Percentiles rank a stretch among this genome's conserved stretches.
Conservation (phyloP, 2,113 vertebrate species). For the Mirza zaza region DNA sequence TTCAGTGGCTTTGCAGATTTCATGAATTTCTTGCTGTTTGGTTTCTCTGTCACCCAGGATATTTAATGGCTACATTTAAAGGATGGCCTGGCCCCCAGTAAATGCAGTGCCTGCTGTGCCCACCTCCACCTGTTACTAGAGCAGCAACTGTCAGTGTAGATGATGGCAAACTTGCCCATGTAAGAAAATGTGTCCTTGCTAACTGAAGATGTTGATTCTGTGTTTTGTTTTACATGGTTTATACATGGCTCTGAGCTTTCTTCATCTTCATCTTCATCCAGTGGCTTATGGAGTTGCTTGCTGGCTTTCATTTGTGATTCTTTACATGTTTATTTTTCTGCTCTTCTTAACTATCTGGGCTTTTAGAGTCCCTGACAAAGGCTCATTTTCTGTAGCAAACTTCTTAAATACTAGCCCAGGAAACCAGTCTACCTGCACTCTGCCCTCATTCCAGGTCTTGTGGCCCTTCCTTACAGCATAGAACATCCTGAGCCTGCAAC, state of each 20-base stretch:
- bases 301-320: background rate
- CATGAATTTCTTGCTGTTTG: slow-evolving; percentile 95
- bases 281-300: slow-evolving; percentile 70
- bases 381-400: slow-evolving; percentile 89
- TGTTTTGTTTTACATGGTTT: slow-evolving; percentile 83
- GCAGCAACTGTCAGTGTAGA: background rate
- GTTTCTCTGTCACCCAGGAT: slow-evolving; percentile 94
- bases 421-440: slow-evolving; percentile 91
- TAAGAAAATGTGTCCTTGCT: slow-evolving; percentile 84
- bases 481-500: background rate
- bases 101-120: background rate
- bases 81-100: background rate
- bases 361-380: slow-evolving; percentile 77
- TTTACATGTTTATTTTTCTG: background rate
- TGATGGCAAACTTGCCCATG: slow-evolving; percentile 74
- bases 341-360: slow-evolving; percentile 1
- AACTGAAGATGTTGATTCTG: accelerated
- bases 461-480: background rate
- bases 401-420: slow-evolving; percentile 92
- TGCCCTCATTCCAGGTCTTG: slow-evolving; percentile 87
- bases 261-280: background rate
- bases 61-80: slow-evolving; percentile 89
- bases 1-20: slow-evolving; percentile 93
- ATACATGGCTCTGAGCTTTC: background rate
- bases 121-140: background rate